Evolutionary conservation across 2,113 vertebrate genomes (phyloP).

Genomic region (Colinus virginianus): DNA sequence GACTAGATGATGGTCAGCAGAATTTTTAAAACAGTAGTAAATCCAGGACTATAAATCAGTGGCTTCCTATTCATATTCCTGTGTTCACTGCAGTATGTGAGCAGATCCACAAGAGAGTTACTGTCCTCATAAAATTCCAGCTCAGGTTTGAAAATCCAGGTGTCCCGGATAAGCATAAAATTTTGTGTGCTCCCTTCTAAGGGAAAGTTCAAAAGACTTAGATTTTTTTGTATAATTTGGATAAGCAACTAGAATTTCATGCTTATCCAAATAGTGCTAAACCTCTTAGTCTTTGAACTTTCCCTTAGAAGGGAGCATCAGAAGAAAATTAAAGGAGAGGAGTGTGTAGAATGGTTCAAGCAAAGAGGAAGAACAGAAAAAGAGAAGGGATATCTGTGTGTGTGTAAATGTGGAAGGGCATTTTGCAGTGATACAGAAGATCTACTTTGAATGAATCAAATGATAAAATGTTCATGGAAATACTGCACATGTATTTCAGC

Average conservation of each 20-base stretch:
- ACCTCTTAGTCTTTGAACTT: constrained; percentile 52
- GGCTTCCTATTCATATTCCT: neutral
- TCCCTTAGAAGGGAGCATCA: neutral
- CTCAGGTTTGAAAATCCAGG: constrained; percentile 44
- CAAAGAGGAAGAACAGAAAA: neutral
- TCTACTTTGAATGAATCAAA: neutral
- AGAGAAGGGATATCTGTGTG: neutral
- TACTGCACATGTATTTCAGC: neutral
- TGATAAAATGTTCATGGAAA: neutral
- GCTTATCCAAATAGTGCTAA: constrained; percentile 37
- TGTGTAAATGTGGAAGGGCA: neutral
- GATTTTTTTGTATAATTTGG: constrained; percentile 21
- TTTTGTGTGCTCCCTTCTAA: constrained; percentile 29
- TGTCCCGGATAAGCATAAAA: constrained; percentile 47
- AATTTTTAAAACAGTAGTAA: neutral
- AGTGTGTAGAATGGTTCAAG: neutral
- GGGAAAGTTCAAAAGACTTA: constrained; percentile 57
- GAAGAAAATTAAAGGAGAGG: neutral
- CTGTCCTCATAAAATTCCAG: constrained; percentile 36
- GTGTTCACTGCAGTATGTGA: rapidly evolving
- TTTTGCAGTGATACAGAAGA: neutral
- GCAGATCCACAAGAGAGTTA: neutral
- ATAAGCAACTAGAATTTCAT: constrained; percentile 60
- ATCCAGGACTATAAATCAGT: neutral
- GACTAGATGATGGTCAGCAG: neutral